Base-by-base conservation (phyloP, 2,888 invertebrate species). In the Thalpophila matura region DNA sequence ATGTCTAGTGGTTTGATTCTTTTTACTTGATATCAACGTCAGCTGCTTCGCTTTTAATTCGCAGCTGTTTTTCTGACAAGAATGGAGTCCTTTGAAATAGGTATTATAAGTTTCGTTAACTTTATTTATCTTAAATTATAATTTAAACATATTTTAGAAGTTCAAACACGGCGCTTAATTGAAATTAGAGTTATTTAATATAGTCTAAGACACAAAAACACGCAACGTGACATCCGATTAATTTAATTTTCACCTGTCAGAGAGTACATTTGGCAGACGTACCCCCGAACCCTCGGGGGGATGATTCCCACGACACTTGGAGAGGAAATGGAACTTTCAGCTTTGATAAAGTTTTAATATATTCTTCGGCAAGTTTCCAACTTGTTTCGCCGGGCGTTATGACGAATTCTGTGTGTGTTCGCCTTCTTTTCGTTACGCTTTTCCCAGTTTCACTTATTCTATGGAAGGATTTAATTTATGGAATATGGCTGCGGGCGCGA, bases 311-410 rank as follows among this genome's bases (percentile, higher is more conserved):
- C 81, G 87, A 80, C 84, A 85, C 84, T 83, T 70, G 74, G 74
- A 85, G 65, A 71, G 93, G 93, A 92, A 93, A 93, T 90, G 86
- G 89, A 91, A 93, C 86, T 93, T 91, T 85, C 80, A 86, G 91
- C 93, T 94, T 93, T 94, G 94, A 92, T 90, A 93, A 94, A 95
- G 92, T 95, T 95, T 94, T 94, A 94, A 95, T 94, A 92, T 94
- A 95, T 95, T 95, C 94, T 92, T 92, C 88, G 89, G 88, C 83
- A 88, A 91, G 90, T 93, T 91, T 81, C 86, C 86, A 87, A 91
- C 86, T 91, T 90, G 89, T 88, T 88, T 87, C 84, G 73, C 78
- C 73, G 70, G 78, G 89, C 74, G 90, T 91, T 93, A 92, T 92
- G 92, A 91, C 87, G 88, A 83, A 86, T 88, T 85, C 86, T 84